Evolutionary conservation across 2,888 invertebrate genomes (phyloP), one percentile per base, ranked within the genome.

Genomic region (Copidosoma aretas): DNA sequence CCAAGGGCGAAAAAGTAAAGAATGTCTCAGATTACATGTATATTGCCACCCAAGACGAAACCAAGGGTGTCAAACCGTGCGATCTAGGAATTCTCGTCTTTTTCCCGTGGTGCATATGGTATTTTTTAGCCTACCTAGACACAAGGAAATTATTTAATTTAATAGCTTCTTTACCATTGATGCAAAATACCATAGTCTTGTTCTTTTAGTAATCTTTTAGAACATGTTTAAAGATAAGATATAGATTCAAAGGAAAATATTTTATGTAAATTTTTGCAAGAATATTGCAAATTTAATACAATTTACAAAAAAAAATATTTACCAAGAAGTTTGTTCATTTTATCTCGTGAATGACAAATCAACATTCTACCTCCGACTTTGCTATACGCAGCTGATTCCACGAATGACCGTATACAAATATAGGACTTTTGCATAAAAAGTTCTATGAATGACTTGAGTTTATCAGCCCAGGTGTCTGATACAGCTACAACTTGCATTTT

Each of bases 331-430:
- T 79, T 78, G 8, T 1, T 82, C 74, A 80, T 89, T 90, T 81
- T 90, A 3, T 83, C 81, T 1, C 84, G 80, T 12, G 84, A 81
- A 32, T 81, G 79, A 1, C 84, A 67, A 67, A 87, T 79, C 67
- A 85, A 83, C 32, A 88, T 77, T 17, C 83, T 82, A 54, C 88
- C 83, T 77, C 84, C 69, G 73, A 87, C 84, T 80, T 87, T 74
- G n/a, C 89, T 90, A 82, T 91, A 93, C 17, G 93, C 84, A 0
- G 91, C 89, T 58, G 92, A 91, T 83, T 94, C 93, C 74, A 92
- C 86, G 74, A 89, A 89, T 24, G 91, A 90, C 0, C 90, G 88
- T 65, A 94, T 90, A 66, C 91, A 89, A 5, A 93, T 83, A 1
- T 90, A 84, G 0, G 92, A 89, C 76, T 89, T 86, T 0, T 86